Base-by-base conservation (phyloP, 2,888 invertebrate species). In the Phortica magna region DNA sequence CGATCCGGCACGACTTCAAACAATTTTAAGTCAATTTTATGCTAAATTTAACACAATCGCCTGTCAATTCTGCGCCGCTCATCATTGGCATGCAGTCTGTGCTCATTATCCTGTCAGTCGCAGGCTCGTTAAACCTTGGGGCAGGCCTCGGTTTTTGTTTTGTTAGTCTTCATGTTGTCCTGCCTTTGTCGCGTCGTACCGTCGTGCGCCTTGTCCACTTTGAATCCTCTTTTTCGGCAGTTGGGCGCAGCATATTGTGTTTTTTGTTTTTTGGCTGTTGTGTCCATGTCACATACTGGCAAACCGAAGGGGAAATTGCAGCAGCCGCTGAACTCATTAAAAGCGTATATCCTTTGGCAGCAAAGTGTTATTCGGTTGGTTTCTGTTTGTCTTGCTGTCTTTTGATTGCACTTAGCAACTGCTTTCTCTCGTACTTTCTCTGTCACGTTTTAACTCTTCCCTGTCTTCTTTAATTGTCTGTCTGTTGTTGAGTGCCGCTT, bases 21-120 rank as follows among this genome's bases (percentile, higher is more conserved):
- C 65, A 64, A 65, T 65, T 65, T 67, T 65, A 74, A 74, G 65
- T 68, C 75, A 71, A 75, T 75, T 75, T 75, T 75, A 75, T 75
- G 75, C 71, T 75, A 71, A 75, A 75, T 75, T 75, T 75, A 74
- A 74, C 73, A 64, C 73, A 64, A 71, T 71, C 70, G 70, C 55
- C 70, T 71, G 70, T 71, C 70, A 71, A 53, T 71, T 71, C 53
- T 39, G 55, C 41, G 14, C 42, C 53, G 19, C 70, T 71, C 70
- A 53, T 71, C 70, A 71, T 17, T 10, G n/a, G 39, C 14, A 22
- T 17, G 31, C 19, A 65, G 19, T n/a, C 41, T 41, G 39, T 19
- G 64, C 70, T 71, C 43, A 71, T 71, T 55, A 71, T 71, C 19
- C 70, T 53, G 70, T 22, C 53, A 31, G 53, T 17, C 10, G 65